Evolutionary conservation across 2,113 vertebrate genomes (phyloP).

Genomic region (Malurus alboscapulatus): DNA sequence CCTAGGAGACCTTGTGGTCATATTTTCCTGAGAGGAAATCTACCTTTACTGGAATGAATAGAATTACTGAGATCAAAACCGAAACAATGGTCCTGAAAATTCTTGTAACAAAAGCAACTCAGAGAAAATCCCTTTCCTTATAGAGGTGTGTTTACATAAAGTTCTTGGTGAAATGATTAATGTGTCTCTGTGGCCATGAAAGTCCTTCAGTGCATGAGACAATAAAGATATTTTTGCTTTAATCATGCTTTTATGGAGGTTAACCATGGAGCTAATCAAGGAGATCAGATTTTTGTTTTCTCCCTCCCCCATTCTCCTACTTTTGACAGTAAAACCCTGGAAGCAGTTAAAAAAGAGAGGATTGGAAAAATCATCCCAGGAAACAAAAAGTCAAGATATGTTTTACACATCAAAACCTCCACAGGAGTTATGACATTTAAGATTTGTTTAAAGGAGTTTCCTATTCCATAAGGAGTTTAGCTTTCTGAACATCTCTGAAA

Average conservation of each 20-base stretch:
- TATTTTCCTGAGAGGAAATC: not conserved
- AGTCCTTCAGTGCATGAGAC: not conserved
- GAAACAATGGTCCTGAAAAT: not conserved
- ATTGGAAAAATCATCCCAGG: not conserved
- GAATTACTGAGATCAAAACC: not conserved
- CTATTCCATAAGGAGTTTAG: not conserved
- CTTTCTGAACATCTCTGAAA: not conserved
- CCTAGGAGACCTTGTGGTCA: not conserved
- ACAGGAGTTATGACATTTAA: not conserved
- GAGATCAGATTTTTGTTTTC: not conserved
- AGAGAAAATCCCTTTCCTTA: not conserved
- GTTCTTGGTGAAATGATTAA: not conserved
- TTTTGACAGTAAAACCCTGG: not conserved
- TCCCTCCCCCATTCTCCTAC: accelerated
- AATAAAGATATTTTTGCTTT: not conserved
- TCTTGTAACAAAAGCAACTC: not conserved
- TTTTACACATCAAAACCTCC: not conserved
- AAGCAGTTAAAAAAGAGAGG: not conserved
- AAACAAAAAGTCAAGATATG: not conserved
- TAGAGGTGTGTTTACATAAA: not conserved
- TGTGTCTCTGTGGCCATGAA: not conserved
- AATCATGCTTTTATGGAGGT: not conserved
- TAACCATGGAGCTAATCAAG: not conserved
- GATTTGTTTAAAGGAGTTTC: not conserved
- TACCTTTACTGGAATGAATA: not conserved